These are phyloP conservation scores for Enteromius afrohamiltoni DNA, from an alignment of 2,797 vertebrate genomes.

Conservation along the genomic window DNA sequence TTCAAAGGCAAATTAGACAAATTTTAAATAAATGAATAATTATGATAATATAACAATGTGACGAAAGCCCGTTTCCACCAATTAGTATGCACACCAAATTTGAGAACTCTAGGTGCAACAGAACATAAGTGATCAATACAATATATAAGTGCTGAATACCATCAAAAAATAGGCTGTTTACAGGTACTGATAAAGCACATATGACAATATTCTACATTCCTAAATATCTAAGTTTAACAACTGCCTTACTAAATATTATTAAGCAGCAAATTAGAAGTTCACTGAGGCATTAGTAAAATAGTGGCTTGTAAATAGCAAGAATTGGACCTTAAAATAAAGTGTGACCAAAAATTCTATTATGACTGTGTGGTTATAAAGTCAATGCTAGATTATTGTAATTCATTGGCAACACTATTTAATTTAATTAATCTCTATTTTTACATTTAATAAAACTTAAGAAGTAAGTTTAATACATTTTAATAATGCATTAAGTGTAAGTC, in stretches of 20 bases:
- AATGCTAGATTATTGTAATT: not conserved
- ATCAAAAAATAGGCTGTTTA: not conserved
- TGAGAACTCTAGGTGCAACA: no score
- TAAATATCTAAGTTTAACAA: not conserved
- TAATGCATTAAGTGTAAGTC: not conserved
- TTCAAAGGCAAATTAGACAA: conserved; percentile 42
- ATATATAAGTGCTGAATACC: no score
- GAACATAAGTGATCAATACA: no score
- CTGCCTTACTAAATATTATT: not conserved
- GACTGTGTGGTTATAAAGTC: not conserved
- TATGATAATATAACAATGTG: not conserved
- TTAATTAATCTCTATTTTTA: not conserved
- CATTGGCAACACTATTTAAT: not conserved
- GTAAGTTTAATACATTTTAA: not conserved
- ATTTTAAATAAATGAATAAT: not conserved
- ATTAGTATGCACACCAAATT: no score
- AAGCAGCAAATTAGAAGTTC: not conserved
- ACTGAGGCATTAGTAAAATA: not conserved
- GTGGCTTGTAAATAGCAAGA: not conserved
- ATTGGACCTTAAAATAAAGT: not conserved
- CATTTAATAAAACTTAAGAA: not conserved
- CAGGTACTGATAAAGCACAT: not conserved
- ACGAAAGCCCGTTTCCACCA: not conserved
- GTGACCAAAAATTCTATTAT: not conserved
- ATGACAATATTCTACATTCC: not conserved